phyloP scores from a whole-genome alignment of 92 coral and sea anemone genomes.

The Siderastrea siderea region DNA sequence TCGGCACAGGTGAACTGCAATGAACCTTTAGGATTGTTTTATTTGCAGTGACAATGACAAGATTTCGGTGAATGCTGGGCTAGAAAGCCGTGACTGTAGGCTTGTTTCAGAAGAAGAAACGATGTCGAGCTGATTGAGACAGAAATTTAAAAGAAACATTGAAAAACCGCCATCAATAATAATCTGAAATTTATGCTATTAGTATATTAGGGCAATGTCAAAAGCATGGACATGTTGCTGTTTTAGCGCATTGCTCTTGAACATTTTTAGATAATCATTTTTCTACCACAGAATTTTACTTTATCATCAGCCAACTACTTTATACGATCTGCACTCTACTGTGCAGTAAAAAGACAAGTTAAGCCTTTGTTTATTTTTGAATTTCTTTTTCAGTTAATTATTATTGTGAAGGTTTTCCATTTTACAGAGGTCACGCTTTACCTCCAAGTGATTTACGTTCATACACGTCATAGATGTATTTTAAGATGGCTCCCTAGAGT shows the following conservation, averaged over 20 bases:
- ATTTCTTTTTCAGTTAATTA: not conserved
- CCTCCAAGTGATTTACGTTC: no score
- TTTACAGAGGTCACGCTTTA: not conserved
- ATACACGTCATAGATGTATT: not conserved
- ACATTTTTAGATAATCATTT: not conserved
- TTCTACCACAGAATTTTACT: not conserved
- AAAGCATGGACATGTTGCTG: not conserved
- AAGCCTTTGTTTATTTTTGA: not conserved
- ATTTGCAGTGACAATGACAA: not conserved
- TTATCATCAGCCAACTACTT: not conserved
- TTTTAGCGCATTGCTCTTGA: not conserved
- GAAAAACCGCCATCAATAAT: not conserved
- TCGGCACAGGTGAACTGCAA: not conserved
- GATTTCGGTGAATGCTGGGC: not conserved
- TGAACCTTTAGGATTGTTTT: not conserved
- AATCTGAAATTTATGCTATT: no score
- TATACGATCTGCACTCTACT: conserved; percentile 26
- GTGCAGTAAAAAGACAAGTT: conserved; percentile 30
- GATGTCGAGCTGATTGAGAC: not conserved
- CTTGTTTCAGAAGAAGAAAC: not conserved
- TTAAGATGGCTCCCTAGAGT: not conserved
- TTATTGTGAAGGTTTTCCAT: not conserved
- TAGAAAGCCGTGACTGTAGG: not conserved
- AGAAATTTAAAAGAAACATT: not conserved
- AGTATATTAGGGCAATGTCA: not conserved